Percentiles rank a stretch among this genome's conserved stretches.
These are phyloP conservation scores for Rhadinocentrus ornatus DNA, from an alignment of 2,797 vertebrate genomes.

Conservation along the genomic window DNA sequence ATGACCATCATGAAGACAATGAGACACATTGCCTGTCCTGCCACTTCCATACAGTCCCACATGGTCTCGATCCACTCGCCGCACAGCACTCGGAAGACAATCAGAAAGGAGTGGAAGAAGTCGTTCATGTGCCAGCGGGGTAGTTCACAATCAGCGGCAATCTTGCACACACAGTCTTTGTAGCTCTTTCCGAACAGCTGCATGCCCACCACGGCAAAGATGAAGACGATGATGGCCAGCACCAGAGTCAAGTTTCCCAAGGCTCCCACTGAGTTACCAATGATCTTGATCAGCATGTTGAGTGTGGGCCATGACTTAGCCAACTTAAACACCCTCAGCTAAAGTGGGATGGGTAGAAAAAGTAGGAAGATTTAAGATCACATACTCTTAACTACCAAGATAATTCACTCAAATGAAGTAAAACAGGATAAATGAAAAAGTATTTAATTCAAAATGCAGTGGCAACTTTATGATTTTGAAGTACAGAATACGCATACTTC, in stretches of 20 bases:
- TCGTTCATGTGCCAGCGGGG: slow-evolving; percentile 99
- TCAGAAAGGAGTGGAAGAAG: slow-evolving; percentile 99
- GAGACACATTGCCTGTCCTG: slow-evolving; percentile 97
- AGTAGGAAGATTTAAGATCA: slow-evolving; percentile 28
- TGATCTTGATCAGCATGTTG: slow-evolving; percentile 99
- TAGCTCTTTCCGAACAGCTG: slow-evolving; percentile 99
- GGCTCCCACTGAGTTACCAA: slow-evolving; percentile 98
- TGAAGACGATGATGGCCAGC: slow-evolving; percentile 99
- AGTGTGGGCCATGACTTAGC: slow-evolving; percentile 99
- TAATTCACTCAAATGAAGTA: not conserved
- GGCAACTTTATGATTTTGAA: not conserved
- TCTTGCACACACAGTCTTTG: slow-evolving; percentile 99
- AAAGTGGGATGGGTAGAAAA: slow-evolving; percentile 30
- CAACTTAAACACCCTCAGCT: slow-evolving; percentile 98
- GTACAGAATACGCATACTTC: not conserved
- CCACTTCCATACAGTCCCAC: slow-evolving; percentile 99
- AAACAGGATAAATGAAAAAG: slow-evolving; percentile 3
- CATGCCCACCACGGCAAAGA: slow-evolving; percentile 99
- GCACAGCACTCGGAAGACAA: slow-evolving; percentile 97
- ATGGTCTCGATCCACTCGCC: slow-evolving; percentile 99
- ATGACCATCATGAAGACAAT: slow-evolving; percentile 99
- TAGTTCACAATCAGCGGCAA: slow-evolving; percentile 87
- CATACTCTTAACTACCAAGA: slow-evolving; percentile 12
- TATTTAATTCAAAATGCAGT: not conserved
- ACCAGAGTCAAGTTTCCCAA: slow-evolving; percentile 98